A percentile compares a stretch with the other conserved stretches of the same genome.
phyloP scores from a whole-genome alignment of 2,797 vertebrate genomes.

The Halcyon chelicuti region DNA sequence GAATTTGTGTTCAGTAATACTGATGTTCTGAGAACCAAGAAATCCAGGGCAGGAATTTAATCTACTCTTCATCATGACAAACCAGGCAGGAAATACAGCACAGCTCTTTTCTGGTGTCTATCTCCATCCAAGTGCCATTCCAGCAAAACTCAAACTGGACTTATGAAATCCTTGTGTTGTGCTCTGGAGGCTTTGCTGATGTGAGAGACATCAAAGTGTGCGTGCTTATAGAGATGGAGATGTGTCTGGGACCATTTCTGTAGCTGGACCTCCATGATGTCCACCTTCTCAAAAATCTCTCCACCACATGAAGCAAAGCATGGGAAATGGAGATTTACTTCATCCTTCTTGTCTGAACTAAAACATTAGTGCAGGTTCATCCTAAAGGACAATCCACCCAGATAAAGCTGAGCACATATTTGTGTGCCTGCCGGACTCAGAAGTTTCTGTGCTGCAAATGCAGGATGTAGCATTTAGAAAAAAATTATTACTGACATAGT shows the following conservation, averaged over 20 bases:
- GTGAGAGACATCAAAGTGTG: not conserved
- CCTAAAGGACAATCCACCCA: not conserved
- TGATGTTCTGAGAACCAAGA: not conserved
- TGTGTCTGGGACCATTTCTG: not conserved
- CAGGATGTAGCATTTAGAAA: not conserved
- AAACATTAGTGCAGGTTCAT: not conserved
- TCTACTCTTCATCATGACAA: not conserved
- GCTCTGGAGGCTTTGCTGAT: not conserved
- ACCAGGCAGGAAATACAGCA: not conserved
- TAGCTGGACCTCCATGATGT: rapidly evolving
- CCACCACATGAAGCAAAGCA: not conserved
- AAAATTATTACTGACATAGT: not conserved
- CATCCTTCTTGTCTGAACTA: not conserved
- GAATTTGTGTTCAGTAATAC: not conserved
- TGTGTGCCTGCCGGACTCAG: not conserved
- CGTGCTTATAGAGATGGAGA: not conserved
- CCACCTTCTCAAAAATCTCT: not conserved
- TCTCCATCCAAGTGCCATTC: not conserved
- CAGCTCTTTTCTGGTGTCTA: not conserved
- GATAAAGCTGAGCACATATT: not conserved
- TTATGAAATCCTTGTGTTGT: not conserved
- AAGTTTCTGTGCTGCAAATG: not conserved
- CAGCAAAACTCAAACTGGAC: not conserved
- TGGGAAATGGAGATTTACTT: not conserved
- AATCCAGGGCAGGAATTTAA: not conserved